Conservation (phyloP, 2,888 invertebrate species). For the Ochropleura leucogaster region DNA sequence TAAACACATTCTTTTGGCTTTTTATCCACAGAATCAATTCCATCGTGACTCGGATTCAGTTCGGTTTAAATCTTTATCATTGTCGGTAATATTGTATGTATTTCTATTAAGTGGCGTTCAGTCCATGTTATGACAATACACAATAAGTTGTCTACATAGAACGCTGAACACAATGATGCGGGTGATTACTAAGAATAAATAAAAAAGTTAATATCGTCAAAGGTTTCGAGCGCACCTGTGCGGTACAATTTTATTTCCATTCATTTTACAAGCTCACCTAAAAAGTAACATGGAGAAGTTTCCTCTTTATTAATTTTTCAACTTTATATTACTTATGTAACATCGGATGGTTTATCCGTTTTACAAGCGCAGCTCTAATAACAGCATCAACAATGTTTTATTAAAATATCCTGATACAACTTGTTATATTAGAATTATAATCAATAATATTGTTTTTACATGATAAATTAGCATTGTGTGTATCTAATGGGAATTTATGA, state of each 20-base stretch:
- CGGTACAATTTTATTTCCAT: slow-evolving; percentile 90
- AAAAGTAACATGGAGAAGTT: slow-evolving; percentile 88
- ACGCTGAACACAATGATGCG: slow-evolving; percentile 71
- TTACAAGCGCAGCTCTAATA: slow-evolving; percentile 69
- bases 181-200: slow-evolving; percentile 81
- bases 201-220: slow-evolving; percentile 90
- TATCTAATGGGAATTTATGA: slow-evolving; percentile 61
- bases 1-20: slow-evolving; percentile 76
- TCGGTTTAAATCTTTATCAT: slow-evolving; percentile 72
- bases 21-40: slow-evolving; percentile 77
- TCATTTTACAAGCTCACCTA: slow-evolving; percentile 90
- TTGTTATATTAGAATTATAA: slow-evolving; percentile 47
- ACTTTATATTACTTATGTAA: slow-evolving; percentile 89
- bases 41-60: slow-evolving; percentile 81
- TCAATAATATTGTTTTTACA: slow-evolving; percentile 53
- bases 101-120: slow-evolving; percentile 29
- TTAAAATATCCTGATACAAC: slow-evolving; percentile 53
- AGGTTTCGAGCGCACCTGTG: slow-evolving; percentile 89
- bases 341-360: slow-evolving; percentile 85
- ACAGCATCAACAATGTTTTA: slow-evolving; percentile 64
- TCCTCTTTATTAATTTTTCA: slow-evolving; percentile 90
- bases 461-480: slow-evolving; percentile 51
- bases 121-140: slow-evolving; percentile 57
- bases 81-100: slow-evolving; percentile 60
- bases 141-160: slow-evolving; percentile 58